Percentiles rank a stretch among this genome's conserved stretches.
Evolutionary conservation across 2,113 vertebrate genomes (phyloP).

Genomic region (Sterna hirundo): DNA sequence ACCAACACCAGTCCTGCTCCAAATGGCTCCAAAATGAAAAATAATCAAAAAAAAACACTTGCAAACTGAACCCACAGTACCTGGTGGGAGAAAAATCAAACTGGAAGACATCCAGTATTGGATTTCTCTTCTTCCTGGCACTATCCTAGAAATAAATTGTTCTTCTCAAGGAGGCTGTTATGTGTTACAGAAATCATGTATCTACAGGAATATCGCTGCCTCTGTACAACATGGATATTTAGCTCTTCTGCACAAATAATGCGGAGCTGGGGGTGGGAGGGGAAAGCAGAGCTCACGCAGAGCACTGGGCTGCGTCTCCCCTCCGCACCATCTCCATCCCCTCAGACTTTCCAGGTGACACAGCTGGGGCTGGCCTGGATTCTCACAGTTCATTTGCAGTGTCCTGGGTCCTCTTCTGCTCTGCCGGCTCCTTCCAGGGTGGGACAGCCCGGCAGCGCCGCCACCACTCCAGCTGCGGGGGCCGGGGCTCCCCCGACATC

Average conservation of each 20-base stretch:
- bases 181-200: not conserved
- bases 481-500: not conserved
- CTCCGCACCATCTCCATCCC: not conserved
- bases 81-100: not conserved
- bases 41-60: not conserved
- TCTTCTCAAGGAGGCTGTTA: not conserved
- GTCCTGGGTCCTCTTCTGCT: not conserved
- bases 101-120: not conserved
- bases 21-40: not conserved
- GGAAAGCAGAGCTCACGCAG: not conserved
- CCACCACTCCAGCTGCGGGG: not conserved
- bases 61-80: not conserved
- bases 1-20: not conserved
- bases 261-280: not conserved
- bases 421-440: not conserved
- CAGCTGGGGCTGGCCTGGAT: not conserved
- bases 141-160: not conserved
- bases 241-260: not conserved
- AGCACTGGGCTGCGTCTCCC: not conserved
- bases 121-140: not conserved
- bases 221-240: not conserved
- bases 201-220: not conserved
- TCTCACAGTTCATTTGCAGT: conserved; percentile 9
- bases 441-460: not conserved
- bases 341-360: not conserved